Evolutionary conservation across 1,140 invertebrate species (phyloP), one percentile per base, ranked within the genome.

Genomic region (Drosophila insularis): DNA sequence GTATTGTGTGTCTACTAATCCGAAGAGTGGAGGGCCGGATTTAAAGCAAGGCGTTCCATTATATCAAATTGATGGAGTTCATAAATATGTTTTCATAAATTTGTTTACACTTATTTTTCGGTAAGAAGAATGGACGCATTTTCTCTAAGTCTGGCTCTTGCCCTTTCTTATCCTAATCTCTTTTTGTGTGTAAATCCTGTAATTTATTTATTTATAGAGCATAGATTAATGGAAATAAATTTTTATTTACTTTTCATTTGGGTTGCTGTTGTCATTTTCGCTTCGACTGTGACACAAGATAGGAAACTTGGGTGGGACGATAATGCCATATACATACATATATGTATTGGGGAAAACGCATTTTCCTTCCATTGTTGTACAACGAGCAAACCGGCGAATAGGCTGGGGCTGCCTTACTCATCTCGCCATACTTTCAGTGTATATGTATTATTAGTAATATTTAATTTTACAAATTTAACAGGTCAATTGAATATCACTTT

Each of bases 141-240:
- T 11, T 23, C 21, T 55, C 13, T 31, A 31, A 55, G 32, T 58
- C 55, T 58, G 55, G n/a, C 14, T 65, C 32, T 19, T 40, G n/a
- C 14, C 6, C 31, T 54, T 10, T 37, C 27, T 63, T 56, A 39
- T 43, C 37, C 37, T 50, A 8, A 64, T 64, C 50, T 70, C 56
- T 40, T 71, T 43, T 58, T 21, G 35, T 68, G 23, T 68, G 50
- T 68, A 50, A 58, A 58, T 37, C 31, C 31, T 68, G 65, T 72
- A 63, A 68, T 68, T 58, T 71, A 71, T 71, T 73, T 73, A 59
- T 69, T 69, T 63, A 40, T 54, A 58, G 27, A 17, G 55, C 10
- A 32, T 58, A 58, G 55, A 10, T 35, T 68, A 73, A 73, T 74
- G 62, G 56, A 74, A 74, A 58, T 74, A 71, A 74, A 74, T 60